Evolutionary conservation across 2,113 vertebrate genomes (phyloP), one percentile per base, ranked within the genome.

Genomic region (Gallinago media): DNA sequence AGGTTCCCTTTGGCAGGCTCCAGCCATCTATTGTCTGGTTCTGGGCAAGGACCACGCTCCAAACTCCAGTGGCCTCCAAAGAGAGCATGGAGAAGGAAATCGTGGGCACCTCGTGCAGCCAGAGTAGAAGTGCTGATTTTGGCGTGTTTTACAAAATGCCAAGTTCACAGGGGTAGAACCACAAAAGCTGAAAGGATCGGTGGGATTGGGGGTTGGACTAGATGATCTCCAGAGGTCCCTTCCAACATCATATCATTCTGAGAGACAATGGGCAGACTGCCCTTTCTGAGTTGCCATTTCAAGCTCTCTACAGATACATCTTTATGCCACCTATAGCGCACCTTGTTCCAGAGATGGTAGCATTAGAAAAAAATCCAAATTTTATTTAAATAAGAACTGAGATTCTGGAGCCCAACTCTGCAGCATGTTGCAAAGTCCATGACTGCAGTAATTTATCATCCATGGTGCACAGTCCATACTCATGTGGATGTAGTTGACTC

Each of bases 381-480:
- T 96, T 96, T 96, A 94, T 96, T 96, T 95, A 97, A 97, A 96
- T 97, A 92, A 94, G 62, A 89, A 61, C 68, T 56, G 76, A 94
- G 61, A 52, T 85, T 47, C 73, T 54, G 49, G 80, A 86, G 73
- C 52, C 59, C 49, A 50, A 31, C 58, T 70, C 59, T 61, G 85
- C 75, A 86, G 67, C 55, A 2, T 5, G 0, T 34, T 66, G 23
- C 44, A 22, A n/a, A 88, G 58, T 72, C 89, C n/a, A 0, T n/a
- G 66, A 44, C 73, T 32, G 34, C 15, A 4, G 3, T 88, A 23
- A 8, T 58, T 93, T 23, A 22, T 50, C 1, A 0, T 50, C 66
- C 0, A 0, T 49, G 74, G 44, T 67, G 61, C 59, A n/a, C 44
- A 66, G 77, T 19, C 78, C 36, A 2, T n/a, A 36, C 23, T 59